Conservation (phyloP, 2,888 invertebrate genomes). For the Poecilobothrus nobilitatus region DNA sequence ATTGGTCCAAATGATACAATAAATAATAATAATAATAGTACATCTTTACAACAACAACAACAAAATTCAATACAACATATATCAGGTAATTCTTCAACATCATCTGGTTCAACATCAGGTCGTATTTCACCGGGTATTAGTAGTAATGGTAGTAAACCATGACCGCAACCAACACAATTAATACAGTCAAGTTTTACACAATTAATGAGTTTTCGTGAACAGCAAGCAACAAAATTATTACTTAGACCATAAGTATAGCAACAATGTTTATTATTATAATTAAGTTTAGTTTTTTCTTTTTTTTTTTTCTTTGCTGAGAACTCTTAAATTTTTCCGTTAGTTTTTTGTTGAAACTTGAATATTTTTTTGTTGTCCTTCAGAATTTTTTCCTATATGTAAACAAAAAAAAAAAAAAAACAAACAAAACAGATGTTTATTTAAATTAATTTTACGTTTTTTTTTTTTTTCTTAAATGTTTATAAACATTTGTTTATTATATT, state of each 20-base stretch:
- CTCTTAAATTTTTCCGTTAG: too few relatives aligned
- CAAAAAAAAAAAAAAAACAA: too few relatives aligned
- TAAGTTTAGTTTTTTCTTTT: not conserved
- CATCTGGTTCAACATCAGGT: conserved; percentile 40
- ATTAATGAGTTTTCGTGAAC: conserved; percentile 38
- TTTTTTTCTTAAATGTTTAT: too few relatives aligned
- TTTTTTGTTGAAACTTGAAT: too few relatives aligned
- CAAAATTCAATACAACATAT: conserved; percentile 32
- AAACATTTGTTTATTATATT: too few relatives aligned
- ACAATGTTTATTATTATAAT: too few relatives aligned
- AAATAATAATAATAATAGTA: conserved; percentile 21
- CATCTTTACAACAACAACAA: conserved; percentile 18
- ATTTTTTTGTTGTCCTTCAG: too few relatives aligned
- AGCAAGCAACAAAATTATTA: conserved; percentile 35
- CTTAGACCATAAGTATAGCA: conserved; percentile 34
- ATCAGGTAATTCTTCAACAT: conserved; percentile 39
- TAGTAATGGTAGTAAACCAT: conserved; percentile 36
- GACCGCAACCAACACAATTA: conserved; percentile 29
- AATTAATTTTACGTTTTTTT: too few relatives aligned
- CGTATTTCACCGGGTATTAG: conserved; percentile 41
- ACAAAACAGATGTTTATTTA: too few relatives aligned
- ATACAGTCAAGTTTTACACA: conserved; percentile 26
- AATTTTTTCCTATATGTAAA: too few relatives aligned
- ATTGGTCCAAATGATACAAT: conserved; percentile 40
- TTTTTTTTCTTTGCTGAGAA: not conserved